A percentile compares a stretch with the other conserved stretches of the same genome.
Conservation (phyloP, 1,140 invertebrate genomes). For the Pseudomyrmex sp. region DNA sequence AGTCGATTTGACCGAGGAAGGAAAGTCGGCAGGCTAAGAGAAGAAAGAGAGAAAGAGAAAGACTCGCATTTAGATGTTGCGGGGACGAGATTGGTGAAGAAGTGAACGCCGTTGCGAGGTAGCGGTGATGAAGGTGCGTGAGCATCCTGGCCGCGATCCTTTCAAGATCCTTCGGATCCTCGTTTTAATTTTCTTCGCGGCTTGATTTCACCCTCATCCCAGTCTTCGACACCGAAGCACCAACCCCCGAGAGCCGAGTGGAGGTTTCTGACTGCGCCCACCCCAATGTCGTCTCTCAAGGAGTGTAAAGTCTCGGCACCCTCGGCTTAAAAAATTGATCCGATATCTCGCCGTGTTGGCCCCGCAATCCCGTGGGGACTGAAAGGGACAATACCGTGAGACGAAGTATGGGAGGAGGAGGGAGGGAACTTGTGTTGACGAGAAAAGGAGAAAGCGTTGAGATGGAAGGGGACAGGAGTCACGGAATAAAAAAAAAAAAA, state of each 20-base stretch:
- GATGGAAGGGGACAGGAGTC: slow-evolving; percentile 22
- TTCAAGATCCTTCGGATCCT: slow-evolving; percentile 76
- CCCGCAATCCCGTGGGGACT: slow-evolving; percentile 81
- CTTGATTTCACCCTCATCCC: slow-evolving; percentile 78
- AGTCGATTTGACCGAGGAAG: slow-evolving; percentile 47
- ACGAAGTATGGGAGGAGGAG: slow-evolving; percentile 64
- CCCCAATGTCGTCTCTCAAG: slow-evolving; percentile 77
- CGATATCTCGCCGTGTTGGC: slow-evolving; percentile 84
- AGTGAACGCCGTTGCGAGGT: slow-evolving; percentile 20
- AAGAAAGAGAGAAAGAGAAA: neutral
- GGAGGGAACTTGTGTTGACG: slow-evolving; percentile 32
- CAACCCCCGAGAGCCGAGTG: slow-evolving; percentile 61
- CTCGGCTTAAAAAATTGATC: slow-evolving; percentile 84
- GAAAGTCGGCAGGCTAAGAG: slow-evolving; percentile 46
- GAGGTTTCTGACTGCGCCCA: slow-evolving; percentile 49
- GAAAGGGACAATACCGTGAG: slow-evolving; percentile 83
- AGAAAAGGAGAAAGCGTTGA: slow-evolving; percentile 14
- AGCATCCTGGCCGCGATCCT: slow-evolving; percentile 68
- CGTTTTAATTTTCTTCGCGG: slow-evolving; percentile 82
- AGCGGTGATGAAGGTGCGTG: slow-evolving; percentile 55
- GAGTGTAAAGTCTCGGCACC: slow-evolving; percentile 85
- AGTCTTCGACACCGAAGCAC: slow-evolving; percentile 33
- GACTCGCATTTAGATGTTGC: slow-evolving; percentile 22
- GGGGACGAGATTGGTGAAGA: slow-evolving; percentile 57
- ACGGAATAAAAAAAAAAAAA: slow-evolving; percentile 11